Conservation (phyloP, 2,888 invertebrate genomes). For the Hylaea fasciaria region DNA sequence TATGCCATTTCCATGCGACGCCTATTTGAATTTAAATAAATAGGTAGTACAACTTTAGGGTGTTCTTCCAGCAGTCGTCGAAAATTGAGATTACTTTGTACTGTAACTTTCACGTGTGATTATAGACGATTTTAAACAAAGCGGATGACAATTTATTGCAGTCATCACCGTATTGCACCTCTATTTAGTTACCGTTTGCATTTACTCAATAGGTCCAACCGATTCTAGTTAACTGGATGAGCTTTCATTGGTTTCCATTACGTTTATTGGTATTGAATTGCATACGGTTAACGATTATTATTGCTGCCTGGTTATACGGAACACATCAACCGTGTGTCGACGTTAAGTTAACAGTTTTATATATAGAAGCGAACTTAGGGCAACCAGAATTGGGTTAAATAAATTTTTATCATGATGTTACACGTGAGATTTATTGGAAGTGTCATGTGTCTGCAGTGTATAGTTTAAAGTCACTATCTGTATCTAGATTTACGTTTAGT, state of each 20-base stretch:
- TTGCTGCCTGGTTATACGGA: conserved; percentile 12
- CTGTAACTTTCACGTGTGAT: too few species aligned
- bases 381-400: background rate
- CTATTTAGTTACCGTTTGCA: background rate
- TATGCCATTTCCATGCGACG: conserved; percentile 9
- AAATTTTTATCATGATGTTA: too few species aligned
- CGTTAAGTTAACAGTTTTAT: too few species aligned
- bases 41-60: conserved; percentile 1
- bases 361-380: conserved; percentile 12
- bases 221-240: conserved; percentile 11
- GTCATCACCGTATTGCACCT: too few species aligned
- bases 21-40: conserved; percentile 20
- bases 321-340: conserved; percentile 17
- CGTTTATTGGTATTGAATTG: conserved; percentile 33
- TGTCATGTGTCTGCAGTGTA: too few species aligned
- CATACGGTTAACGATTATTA: conserved; percentile 15
- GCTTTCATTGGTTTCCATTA: conserved; percentile 36
- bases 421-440: too few species aligned
- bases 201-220: background rate
- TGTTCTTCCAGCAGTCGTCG: too few species aligned
- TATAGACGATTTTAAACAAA: too few species aligned
- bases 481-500: too few species aligned
- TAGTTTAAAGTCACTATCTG: too few species aligned
- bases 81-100: too few species aligned
- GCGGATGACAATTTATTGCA: too few species aligned